Conservation (phyloP, 2,797 vertebrate species). For the Nannoperca australis region DNA sequence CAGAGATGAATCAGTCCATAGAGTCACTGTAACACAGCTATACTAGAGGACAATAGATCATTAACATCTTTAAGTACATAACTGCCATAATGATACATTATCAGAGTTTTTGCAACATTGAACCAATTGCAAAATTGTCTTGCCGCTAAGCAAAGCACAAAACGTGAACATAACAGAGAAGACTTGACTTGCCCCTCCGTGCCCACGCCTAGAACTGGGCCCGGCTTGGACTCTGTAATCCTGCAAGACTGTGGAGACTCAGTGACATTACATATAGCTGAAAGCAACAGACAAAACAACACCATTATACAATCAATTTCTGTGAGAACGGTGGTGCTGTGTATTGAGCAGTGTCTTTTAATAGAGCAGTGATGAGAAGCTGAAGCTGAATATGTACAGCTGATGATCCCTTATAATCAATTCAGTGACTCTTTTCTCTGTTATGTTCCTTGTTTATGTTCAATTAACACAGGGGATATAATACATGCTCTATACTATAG, state of each 20-base stretch:
- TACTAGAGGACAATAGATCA: background rate
- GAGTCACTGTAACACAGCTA: background rate
- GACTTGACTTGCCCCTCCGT: no score
- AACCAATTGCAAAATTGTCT: no score
- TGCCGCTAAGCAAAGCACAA: no score
- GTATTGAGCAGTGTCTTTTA: background rate
- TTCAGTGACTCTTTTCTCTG: conserved; percentile 4
- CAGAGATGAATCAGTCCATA: background rate
- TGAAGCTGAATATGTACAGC: background rate
- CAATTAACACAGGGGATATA: conserved; percentile 8
- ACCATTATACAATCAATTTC: background rate
- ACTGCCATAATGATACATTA: background rate
- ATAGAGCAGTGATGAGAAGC: background rate
- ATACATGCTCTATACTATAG: conserved; percentile 24
- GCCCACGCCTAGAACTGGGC: no score
- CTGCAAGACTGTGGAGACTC: background rate
- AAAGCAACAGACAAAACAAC: background rate
- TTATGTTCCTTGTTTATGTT: conserved; percentile 25
- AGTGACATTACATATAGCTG: background rate
- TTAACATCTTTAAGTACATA: background rate
- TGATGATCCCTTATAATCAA: conserved; percentile 20
- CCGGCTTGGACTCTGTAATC: no score
- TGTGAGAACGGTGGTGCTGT: background rate
- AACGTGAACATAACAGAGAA: no score
- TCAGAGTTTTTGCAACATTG: no score